These are phyloP conservation scores for Aporophyla lueneburgensis DNA, from an alignment of 2,888 invertebrate genomes.

Conservation along the genomic window DNA sequence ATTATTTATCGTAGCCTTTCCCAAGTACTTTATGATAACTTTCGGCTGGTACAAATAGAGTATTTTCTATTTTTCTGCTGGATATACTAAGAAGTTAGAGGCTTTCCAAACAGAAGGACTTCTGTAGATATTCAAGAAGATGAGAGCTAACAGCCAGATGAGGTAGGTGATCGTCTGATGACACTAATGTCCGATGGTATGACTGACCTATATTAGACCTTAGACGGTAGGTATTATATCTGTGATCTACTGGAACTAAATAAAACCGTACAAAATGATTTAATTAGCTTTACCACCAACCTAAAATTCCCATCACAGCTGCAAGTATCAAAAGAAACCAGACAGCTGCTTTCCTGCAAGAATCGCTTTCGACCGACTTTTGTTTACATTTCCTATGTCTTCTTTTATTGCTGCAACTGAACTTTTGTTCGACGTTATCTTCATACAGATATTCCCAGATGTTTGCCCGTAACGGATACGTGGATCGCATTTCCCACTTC, in stretches of 20 bases:
- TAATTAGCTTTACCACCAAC: conserved; percentile 67
- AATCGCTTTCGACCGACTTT: conserved; percentile 63
- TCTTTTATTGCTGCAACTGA: conserved; percentile 70
- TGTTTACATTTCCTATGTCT: conserved; percentile 76
- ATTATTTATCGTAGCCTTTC: not conserved
- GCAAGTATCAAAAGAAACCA: conserved; percentile 71
- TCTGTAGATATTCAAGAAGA: not conserved
- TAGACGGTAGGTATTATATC: too few species aligned
- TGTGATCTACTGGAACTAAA: not conserved
- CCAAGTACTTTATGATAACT: not conserved
- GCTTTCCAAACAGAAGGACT: not conserved
- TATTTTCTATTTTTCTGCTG: not conserved
- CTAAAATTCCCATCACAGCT: conserved; percentile 69
- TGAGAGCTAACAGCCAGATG: not conserved
- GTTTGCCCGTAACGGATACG: conserved; percentile 81
- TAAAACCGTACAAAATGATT: not conserved
- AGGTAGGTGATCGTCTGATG: too few species aligned
- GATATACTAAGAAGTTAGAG: not conserved
- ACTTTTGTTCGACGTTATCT: conserved; percentile 72
- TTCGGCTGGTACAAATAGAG: too few species aligned
- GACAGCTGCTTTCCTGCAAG: conserved; percentile 69
- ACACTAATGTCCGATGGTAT: not conserved
- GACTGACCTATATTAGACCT: not conserved
- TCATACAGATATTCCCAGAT: conserved; percentile 84
- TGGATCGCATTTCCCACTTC: conserved; percentile 81